Conservation (phyloP, 1,140 invertebrate species). For the Listronotus oregonensis region DNA sequence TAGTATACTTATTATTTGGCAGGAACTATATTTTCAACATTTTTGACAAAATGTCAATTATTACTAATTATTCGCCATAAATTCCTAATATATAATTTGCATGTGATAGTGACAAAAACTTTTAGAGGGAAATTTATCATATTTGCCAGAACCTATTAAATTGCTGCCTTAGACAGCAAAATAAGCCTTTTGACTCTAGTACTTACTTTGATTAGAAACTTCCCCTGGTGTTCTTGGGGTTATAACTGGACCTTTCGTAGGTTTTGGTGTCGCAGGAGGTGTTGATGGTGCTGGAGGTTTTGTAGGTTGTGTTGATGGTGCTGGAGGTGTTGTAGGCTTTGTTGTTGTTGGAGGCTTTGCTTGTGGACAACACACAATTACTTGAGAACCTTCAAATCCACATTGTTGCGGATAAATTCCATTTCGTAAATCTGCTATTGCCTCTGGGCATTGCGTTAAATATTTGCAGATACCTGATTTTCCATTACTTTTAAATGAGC, state of each 20-base stretch:
- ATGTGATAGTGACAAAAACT: too few species aligned
- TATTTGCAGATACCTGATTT: conserved; percentile 35
- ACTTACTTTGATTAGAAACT: conserved; percentile 33
- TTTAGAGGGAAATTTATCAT: too few species aligned
- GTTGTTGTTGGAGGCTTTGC: not conserved
- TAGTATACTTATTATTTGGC: too few species aligned
- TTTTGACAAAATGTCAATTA: too few species aligned
- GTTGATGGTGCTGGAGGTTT: not conserved
- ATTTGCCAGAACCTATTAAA: too few species aligned
- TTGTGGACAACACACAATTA: conserved; percentile 46
- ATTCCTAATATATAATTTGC: too few species aligned
- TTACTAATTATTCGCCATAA: too few species aligned
- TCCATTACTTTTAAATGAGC: conserved; percentile 18
- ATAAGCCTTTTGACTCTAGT: not conserved
- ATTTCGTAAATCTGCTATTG: conserved; percentile 33
- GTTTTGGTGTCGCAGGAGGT: not conserved
- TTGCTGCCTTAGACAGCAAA: too few species aligned
- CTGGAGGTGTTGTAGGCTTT: conserved; percentile 1
- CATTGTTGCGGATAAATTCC: conserved; percentile 40
- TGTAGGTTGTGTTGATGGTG: not conserved
- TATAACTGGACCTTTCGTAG: conserved; percentile 9
- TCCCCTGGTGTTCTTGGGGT: conserved; percentile 18
- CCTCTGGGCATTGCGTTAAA: conserved; percentile 34
- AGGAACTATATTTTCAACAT: too few species aligned
- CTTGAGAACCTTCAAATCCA: conserved; percentile 38